Evolutionary conservation across 2,113 vertebrate genomes (phyloP).

Genomic region (Aleadryas rufinucha): DNA sequence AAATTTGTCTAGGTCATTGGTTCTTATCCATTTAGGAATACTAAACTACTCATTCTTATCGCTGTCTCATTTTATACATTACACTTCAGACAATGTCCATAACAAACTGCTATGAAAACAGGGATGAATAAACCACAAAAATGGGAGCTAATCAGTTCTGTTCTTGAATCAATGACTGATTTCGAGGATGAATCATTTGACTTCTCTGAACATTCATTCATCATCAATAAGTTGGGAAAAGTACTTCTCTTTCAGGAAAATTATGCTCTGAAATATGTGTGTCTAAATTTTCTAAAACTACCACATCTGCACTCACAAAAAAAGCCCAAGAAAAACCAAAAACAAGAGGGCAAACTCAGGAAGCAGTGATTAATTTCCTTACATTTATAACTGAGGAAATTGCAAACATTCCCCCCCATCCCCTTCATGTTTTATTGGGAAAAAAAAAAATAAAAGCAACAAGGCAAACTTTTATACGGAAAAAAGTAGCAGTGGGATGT

Average conservation of each 20-base stretch:
- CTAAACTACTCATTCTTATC: neutral
- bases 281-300: neutral
- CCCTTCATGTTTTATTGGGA: neutral
- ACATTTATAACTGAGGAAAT: neutral
- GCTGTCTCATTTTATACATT: neutral
- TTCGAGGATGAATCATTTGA: neutral
- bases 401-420: neutral
- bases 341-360: neutral
- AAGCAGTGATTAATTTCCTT: neutral
- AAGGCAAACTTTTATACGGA: neutral
- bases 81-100: neutral
- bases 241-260: neutral
- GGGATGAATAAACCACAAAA: neutral
- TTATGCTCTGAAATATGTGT: neutral
- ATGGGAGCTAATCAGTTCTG: neutral
- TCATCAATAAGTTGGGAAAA: neutral
- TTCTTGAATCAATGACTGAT: neutral
- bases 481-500: neutral
- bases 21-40: neutral
- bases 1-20: neutral
- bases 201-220: neutral
- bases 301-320: neutral
- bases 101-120: neutral
- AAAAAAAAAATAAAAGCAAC: neutral
- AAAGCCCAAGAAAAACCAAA: neutral